Percentiles rank a stretch among this genome's conserved stretches.
These are phyloP conservation scores for Mycteria americana DNA, from an alignment of 2,797 vertebrate species.

Conservation along the genomic window DNA sequence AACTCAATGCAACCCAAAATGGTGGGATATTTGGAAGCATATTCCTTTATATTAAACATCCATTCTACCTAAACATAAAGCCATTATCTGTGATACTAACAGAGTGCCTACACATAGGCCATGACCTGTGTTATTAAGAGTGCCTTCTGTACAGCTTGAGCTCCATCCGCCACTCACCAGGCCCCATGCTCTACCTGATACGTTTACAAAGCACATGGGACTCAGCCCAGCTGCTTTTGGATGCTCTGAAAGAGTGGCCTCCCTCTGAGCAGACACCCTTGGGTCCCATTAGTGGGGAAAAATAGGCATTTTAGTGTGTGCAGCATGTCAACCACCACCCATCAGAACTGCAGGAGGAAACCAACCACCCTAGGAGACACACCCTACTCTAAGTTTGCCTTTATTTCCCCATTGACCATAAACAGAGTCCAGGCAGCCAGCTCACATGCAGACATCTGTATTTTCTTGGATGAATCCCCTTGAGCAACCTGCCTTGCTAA, in stretches of 20 bases:
- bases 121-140: neutral
- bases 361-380: neutral
- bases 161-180: neutral
- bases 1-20: neutral
- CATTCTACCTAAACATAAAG: neutral
- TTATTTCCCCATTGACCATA: neutral
- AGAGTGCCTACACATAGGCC: neutral
- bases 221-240: neutral
- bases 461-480: neutral
- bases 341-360: neutral
- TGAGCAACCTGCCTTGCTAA: neutral
- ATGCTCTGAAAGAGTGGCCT: neutral
- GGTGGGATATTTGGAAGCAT: neutral
- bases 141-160: neutral
- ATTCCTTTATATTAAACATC: neutral
- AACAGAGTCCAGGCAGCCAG: neutral
- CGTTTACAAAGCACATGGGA: neutral
- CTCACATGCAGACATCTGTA: neutral
- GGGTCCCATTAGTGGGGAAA: neutral
- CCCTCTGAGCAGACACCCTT: neutral
- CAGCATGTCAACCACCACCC: neutral
- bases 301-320: neutral
- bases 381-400: neutral
- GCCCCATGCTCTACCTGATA: neutral
- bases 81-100: neutral